Evolutionary conservation across 2,888 invertebrate species (phyloP).

Genomic region (Entomobrya multifasciata): DNA sequence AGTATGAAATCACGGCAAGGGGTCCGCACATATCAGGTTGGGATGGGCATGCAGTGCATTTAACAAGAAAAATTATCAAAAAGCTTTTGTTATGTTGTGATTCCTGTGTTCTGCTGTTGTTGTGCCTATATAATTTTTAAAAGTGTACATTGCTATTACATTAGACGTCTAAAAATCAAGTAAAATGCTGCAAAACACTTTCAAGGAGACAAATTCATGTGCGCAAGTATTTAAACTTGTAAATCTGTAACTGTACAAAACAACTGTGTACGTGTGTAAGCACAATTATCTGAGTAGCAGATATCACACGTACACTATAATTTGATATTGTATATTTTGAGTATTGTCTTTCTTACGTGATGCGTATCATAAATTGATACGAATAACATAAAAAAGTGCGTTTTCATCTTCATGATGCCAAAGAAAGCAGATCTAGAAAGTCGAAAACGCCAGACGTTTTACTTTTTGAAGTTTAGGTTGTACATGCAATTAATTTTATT

Average conservation of each 20-base stretch:
- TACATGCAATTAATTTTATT: background rate
- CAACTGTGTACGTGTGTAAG: conserved; percentile 29
- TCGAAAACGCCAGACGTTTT: background rate
- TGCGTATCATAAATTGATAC: conserved; percentile 26
- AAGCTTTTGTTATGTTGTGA: background rate
- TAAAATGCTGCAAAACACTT: conserved; percentile 5
- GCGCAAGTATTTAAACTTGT: conserved; percentile 35
- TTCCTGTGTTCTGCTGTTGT: conserved; percentile 23
- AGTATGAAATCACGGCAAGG: conserved; percentile 74
- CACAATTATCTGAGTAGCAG: background rate
- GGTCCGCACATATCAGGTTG: conserved; percentile 66
- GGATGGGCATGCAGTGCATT: conserved; percentile 65
- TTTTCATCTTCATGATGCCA: background rate
- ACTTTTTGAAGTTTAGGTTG: background rate
- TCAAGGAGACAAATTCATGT: conserved; percentile 29
- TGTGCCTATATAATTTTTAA: background rate
- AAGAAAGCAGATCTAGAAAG: background rate
- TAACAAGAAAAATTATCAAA: conserved; percentile 58
- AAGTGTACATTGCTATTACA: background rate
- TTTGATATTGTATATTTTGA: conserved; percentile 18
- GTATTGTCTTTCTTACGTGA: conserved; percentile 39
- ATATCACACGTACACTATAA: background rate
- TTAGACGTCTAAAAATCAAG: background rate
- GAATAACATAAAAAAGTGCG: background rate
- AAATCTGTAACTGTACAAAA: conserved; percentile 48